phyloP scores from a whole-genome alignment of 92 coral and sea anemone species.

The Epizoanthus fatuus region DNA sequence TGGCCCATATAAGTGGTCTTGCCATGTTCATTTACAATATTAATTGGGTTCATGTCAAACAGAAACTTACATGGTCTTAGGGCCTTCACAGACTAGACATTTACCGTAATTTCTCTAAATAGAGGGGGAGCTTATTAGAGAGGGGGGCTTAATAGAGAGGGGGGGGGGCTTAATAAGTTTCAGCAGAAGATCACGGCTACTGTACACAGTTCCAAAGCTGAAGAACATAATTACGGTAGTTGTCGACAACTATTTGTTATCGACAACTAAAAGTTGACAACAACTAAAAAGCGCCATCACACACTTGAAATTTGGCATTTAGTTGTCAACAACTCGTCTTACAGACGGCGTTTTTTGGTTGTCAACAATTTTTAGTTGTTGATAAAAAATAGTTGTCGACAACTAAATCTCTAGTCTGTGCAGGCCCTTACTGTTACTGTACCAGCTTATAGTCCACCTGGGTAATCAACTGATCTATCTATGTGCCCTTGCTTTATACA shows the following conservation, averaged over 20 bases:
- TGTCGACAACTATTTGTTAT: constrained; percentile 4
- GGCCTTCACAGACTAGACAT: neutral
- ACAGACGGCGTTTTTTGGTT: constrained; percentile 1
- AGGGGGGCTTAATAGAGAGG: no score
- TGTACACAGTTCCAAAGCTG: no score
- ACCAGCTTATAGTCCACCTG: no score
- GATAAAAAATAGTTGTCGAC: neutral
- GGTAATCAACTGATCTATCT: no score
- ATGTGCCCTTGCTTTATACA: no score
- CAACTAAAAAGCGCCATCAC: neutral
- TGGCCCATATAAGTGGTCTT: no score
- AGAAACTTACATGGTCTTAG: neutral
- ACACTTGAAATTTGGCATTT: neutral
- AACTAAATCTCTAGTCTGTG: neutral
- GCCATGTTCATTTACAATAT: no score
- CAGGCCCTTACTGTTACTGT: neutral
- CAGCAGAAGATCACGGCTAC: no score
- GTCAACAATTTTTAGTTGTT: neutral
- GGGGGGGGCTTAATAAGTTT: no score
- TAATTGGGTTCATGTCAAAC: no score
- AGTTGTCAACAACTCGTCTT: neutral
- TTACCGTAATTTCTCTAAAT: neutral
- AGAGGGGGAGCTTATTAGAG: no score
- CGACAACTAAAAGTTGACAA: neutral
- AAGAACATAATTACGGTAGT: neutral